Evolutionary conservation across 2,888 invertebrate species (phyloP), one percentile per base, ranked within the genome.

Genomic region (Bembecia ichneumoniformis): DNA sequence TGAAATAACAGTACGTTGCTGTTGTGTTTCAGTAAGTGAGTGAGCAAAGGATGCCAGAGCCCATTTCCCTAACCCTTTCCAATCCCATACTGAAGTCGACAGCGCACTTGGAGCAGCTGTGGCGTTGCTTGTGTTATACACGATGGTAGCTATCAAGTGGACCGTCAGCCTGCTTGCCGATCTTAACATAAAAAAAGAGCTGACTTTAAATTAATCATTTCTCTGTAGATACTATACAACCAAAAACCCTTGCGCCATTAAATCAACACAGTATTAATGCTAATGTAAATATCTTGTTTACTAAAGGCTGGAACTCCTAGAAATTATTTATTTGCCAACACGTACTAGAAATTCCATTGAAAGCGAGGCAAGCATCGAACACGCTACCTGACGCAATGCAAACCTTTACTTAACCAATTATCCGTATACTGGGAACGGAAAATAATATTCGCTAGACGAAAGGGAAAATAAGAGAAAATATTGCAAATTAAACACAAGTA

Each of bases 321-420:
- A 40, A 40, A 40, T 40, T 40, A 40, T 52, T 49, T 53, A 48
- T 52, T 49, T 53, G 49, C 47, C 35, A 44, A 47, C 46, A 50
- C 46, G 48, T 43, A 51, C 52, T 48, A 48, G 50, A 43, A 49
- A 54, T 56, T 56, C 51, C 52, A 54, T 49, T 16, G 53, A 55
- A 53, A 56, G 56, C 47, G 53, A 53, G 36, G 35, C 40, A 49
- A 46, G 47, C 49, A 40, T 49, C 49, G 52, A 54, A 54, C 28
- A 4, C n/a, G 40, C n/a, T 15, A 49, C 52, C 51, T 45, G 47
- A 48, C 14, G 44, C 46, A 47, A 45, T 54, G 52, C 54, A 57
- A 55, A 54, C 47, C 52, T 54, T 55, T 54, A 51, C 55, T 51
- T 50, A 54, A n/a, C 52, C 53, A 55, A 57, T 55, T 54, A 52